A percentile compares a stretch with the other conserved stretches of the same genome.
Evolutionary conservation across 2,888 invertebrate species (phyloP).

Genomic region (Epinotia demarniana): DNA sequence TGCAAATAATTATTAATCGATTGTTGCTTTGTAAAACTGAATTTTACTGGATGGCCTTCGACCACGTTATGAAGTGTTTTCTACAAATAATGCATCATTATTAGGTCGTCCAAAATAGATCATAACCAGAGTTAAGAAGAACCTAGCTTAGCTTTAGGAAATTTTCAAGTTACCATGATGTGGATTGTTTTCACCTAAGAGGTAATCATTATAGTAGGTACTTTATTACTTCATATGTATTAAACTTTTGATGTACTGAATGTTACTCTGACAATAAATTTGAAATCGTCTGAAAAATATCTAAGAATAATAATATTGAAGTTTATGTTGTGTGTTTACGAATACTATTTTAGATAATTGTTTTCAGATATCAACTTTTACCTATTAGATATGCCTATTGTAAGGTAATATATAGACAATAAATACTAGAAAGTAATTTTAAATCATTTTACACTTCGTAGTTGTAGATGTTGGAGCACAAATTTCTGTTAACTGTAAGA

Average conservation of each 20-base stretch:
- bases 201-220: slow-evolving; percentile 10
- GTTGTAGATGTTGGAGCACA: slow-evolving; percentile 80
- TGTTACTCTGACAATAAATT: slow-evolving; percentile 42
- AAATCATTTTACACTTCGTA: slow-evolving; percentile 75
- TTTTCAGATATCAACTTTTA: slow-evolving; percentile 37
- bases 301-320: slow-evolving; percentile 3
- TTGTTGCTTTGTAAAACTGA: neutral
- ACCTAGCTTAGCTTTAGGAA: slow-evolving; percentile 25
- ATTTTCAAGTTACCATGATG: slow-evolving; percentile 26
- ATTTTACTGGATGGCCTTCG: slow-evolving; percentile 27
- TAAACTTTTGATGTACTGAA: slow-evolving; percentile 36
- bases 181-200: slow-evolving; percentile 28
- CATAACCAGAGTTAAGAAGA: slow-evolving; percentile 18
- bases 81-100: slow-evolving; percentile 18
- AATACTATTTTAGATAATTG: slow-evolving; percentile 36
- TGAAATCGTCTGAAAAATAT: slow-evolving; percentile 23
- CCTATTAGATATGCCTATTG: slow-evolving; percentile 41
- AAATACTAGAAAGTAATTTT: slow-evolving; percentile 58
- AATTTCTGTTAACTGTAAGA: slow-evolving; percentile 68
- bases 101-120: slow-evolving; percentile 33
- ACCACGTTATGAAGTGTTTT: slow-evolving; percentile 19
- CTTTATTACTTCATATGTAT: neutral
- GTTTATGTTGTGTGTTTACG: slow-evolving; percentile 34
- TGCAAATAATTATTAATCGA: neutral
- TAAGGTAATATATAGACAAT: slow-evolving; percentile 44